Evolutionary conservation across 2,113 vertebrate genomes (phyloP).

Genomic region (Rutilus rutilus): DNA sequence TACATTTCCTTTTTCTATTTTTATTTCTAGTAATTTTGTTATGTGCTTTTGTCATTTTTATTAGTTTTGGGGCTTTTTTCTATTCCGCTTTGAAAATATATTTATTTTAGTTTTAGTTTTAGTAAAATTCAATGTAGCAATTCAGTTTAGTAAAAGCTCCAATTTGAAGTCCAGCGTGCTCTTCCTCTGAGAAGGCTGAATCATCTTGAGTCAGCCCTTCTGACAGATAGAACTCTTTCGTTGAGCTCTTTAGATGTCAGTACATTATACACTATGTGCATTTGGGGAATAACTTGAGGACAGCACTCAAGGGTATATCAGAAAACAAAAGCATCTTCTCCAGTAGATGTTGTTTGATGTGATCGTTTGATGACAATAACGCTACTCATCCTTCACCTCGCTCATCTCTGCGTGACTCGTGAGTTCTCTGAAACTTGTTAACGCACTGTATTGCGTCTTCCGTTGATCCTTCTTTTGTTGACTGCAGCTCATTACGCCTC

Average conservation of each 20-base stretch:
- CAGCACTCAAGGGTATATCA: background rate
- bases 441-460: background rate
- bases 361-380: constrained; percentile 1
- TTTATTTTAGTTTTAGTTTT: too few species aligned
- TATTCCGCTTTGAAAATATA: too few species aligned
- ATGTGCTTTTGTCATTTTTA: too few species aligned
- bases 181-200: background rate
- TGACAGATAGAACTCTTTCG: background rate
- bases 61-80: too few species aligned
- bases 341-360: constrained; percentile 9
- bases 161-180: constrained; percentile 8
- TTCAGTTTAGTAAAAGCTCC: too few species aligned
- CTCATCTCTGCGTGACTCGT: background rate
- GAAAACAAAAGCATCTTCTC: background rate
- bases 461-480: constrained; percentile 4
- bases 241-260: background rate
- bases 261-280: background rate
- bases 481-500: constrained; percentile 22
- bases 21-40: too few species aligned
- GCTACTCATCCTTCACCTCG: background rate
- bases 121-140: too few species aligned
- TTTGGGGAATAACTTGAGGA: background rate
- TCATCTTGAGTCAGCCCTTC: background rate
- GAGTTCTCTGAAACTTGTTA: background rate
- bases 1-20: too few species aligned